Percentiles rank a stretch among this genome's conserved stretches.
Conservation (phyloP, 2,113 vertebrate genomes). For the Parotia lawesii region DNA sequence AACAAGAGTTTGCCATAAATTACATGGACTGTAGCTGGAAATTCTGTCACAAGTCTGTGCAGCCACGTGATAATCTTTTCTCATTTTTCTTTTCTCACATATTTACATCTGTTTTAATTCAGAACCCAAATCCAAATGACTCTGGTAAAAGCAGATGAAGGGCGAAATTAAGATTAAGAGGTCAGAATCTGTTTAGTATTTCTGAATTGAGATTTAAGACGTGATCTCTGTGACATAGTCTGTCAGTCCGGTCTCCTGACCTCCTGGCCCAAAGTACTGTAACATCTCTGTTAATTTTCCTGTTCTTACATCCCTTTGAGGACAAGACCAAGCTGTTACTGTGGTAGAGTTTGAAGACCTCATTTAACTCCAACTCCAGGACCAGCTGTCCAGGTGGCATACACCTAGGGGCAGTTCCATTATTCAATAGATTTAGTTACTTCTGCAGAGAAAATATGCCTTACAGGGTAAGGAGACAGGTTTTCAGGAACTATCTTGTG, state of each 20-base stretch:
- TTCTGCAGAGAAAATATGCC: not conserved
- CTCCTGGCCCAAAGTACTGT: not conserved
- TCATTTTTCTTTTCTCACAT: not conserved
- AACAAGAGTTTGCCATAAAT: not conserved
- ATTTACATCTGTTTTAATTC: not conserved
- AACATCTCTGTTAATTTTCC: not conserved
- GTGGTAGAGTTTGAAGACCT: not conserved
- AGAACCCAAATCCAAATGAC: not conserved
- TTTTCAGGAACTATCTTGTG: not conserved
- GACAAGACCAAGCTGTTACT: not conserved
- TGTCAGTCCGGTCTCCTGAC: not conserved
- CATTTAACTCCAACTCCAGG: not conserved
- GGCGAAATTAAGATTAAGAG: not conserved
- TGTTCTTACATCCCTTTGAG: not conserved
- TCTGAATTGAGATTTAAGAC: not conserved
- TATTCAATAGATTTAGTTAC: not conserved
- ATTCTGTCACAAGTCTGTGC: not conserved
- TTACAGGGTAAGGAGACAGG: not conserved
- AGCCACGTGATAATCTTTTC: not conserved
- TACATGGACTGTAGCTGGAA: not conserved
- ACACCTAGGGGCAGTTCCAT: not conserved
- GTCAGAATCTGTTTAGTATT: not conserved
- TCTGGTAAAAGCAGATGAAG: not conserved
- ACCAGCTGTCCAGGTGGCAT: not conserved
- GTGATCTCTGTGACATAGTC: not conserved